A percentile compares a stretch with the other conserved stretches of the same genome.
Evolutionary conservation across 2,113 vertebrate species (phyloP).

Genomic region (Paradoxurus hermaphroditus): DNA sequence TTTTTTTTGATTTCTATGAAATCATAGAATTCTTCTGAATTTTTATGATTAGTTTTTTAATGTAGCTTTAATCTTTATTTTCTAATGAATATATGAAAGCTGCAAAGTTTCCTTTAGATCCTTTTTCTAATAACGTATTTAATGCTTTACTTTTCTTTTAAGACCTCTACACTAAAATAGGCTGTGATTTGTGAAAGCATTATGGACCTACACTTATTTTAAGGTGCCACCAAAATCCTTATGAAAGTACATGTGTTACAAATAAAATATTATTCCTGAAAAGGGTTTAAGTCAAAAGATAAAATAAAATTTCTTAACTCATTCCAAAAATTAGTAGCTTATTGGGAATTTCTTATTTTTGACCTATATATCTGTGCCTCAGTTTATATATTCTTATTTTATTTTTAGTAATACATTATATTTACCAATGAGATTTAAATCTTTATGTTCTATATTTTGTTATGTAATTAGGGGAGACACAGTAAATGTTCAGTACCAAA

Average conservation of each 20-base stretch:
- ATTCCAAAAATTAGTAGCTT: not conserved
- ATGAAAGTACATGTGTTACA: not conserved
- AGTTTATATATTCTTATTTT: slow-evolving; percentile 8
- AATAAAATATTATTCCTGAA: not conserved
- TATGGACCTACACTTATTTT: not conserved
- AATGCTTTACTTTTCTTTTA: not conserved
- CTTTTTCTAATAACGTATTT: not conserved
- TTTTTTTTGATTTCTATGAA: not conserved
- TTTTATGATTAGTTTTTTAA: not conserved
- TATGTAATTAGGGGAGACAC: not conserved
- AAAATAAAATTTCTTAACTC: not conserved
- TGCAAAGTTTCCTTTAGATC: not conserved
- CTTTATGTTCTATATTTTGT: not conserved
- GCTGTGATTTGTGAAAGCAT: not conserved
- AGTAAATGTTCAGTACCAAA: not conserved
- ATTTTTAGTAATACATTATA: not conserved
- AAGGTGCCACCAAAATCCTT: not conserved
- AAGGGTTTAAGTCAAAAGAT: not conserved
- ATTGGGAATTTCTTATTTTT: not conserved
- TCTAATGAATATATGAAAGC: not conserved
- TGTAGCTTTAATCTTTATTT: not conserved
- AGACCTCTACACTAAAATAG: not conserved
- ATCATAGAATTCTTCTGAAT: too few species aligned
- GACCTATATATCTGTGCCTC: not conserved
- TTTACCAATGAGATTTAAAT: not conserved